Evolutionary conservation across 2,797 vertebrate species (phyloP).

Genomic region (Fratercula arctica): DNA sequence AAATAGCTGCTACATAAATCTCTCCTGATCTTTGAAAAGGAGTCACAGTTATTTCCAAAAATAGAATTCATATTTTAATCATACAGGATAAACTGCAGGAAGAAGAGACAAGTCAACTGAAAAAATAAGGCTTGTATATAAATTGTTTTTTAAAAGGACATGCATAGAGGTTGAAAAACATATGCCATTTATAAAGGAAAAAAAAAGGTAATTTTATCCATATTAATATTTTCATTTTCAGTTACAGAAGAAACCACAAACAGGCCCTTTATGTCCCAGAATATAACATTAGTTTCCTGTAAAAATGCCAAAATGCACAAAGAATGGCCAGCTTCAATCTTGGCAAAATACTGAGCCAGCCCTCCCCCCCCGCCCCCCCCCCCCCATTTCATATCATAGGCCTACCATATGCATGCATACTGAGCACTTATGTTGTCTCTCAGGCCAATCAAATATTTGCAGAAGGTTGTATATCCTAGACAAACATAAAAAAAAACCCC

Average conservation of each 20-base stretch:
- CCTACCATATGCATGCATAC: slow-evolving; percentile 40
- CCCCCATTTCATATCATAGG: not conserved
- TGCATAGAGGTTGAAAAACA: slow-evolving; percentile 71
- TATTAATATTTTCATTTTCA: slow-evolving; percentile 65
- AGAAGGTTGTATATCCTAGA: slow-evolving; percentile 37
- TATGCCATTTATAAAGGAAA: slow-evolving; percentile 71
- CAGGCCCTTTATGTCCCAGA: slow-evolving; percentile 41
- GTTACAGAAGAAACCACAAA: slow-evolving; percentile 61
- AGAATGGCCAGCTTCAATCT: slow-evolving; percentile 53
- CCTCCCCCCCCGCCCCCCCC: not conserved
- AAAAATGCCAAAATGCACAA: slow-evolving; percentile 72
- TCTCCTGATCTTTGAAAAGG: slow-evolving; percentile 78
- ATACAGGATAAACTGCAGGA: slow-evolving; percentile 56
- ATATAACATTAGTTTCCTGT: slow-evolving; percentile 68
- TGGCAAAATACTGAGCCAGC: slow-evolving; percentile 31
- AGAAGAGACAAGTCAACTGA: slow-evolving; percentile 48
- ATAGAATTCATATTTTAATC: slow-evolving; percentile 79
- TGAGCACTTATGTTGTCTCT: slow-evolving; percentile 10
- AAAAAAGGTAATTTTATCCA: slow-evolving; percentile 68
- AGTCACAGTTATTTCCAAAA: slow-evolving; percentile 78
- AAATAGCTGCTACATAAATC: slow-evolving; percentile 83
- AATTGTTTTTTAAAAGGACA: slow-evolving; percentile 65
- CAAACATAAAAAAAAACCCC: not conserved
- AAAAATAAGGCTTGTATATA: slow-evolving; percentile 70
- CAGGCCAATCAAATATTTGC: slow-evolving; percentile 49